A percentile compares a stretch with the other conserved stretches of the same genome.
Conservation (phyloP, 2,888 invertebrate genomes). For the Oscheius sp. region DNA sequence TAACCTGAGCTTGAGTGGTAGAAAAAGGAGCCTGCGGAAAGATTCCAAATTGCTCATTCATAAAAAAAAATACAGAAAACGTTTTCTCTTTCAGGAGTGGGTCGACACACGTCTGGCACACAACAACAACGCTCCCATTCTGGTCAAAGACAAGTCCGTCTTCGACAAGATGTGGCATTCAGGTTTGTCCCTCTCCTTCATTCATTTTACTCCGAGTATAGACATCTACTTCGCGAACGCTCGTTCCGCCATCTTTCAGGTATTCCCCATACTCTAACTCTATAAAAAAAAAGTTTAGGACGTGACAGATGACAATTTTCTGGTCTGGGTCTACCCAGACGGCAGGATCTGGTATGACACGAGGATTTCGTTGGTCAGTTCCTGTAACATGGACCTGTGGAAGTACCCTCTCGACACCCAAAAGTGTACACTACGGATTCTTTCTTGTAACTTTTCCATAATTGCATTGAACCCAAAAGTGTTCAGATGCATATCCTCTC, state of each 20-base stretch:
- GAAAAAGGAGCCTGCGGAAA: too few species aligned
- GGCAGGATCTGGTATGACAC: constrained; percentile 71
- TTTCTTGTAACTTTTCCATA: constrained; percentile 68
- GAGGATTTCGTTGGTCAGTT: constrained; percentile 51
- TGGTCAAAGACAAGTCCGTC: constrained; percentile 66
- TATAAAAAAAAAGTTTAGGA: constrained; percentile 40
- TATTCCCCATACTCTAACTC: constrained; percentile 3
- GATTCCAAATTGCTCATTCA: too few species aligned
- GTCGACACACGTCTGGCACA: constrained; percentile 66
- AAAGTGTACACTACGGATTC: constrained; percentile 76
- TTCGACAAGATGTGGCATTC: constrained; percentile 69
- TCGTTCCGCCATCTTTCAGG: constrained; percentile 62
- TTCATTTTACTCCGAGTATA: neutral
- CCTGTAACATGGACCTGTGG: constrained; percentile 57
- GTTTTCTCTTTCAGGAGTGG: constrained; percentile 57
- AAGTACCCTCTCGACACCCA: constrained; percentile 75
- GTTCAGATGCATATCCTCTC: constrained; percentile 56
- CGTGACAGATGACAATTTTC: constrained; percentile 72
- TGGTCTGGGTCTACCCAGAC: constrained; percentile 70
- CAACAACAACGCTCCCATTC: constrained; percentile 66
- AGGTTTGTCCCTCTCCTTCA: neutral
- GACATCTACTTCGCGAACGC: constrained; percentile 71
- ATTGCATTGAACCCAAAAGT: too few species aligned
- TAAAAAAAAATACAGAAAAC: too few species aligned
- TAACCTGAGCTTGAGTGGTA: too few species aligned